These are phyloP conservation scores for Amphipoea oculea DNA, from an alignment of 2,888 invertebrate species.

Conservation along the genomic window DNA sequence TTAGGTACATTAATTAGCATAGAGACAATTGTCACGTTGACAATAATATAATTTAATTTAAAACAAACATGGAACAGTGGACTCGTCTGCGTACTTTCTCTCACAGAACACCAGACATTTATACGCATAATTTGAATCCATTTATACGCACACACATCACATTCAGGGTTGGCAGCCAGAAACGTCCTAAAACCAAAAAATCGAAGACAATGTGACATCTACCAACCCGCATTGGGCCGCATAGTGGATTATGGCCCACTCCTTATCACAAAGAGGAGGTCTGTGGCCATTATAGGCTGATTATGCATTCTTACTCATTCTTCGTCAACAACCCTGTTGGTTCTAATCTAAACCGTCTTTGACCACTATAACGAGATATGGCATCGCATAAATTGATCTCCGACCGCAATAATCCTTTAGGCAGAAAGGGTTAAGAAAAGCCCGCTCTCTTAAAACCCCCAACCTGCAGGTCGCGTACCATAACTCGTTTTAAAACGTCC, in stretches of 20 bases:
- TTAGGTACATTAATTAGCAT: too few species aligned
- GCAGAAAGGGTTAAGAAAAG: conserved; percentile 27
- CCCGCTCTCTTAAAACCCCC: conserved; percentile 25
- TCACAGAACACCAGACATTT: neutral
- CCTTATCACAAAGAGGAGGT: neutral
- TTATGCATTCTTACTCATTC: neutral
- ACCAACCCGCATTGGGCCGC: neutral
- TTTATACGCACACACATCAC: neutral
- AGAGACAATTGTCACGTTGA: neutral
- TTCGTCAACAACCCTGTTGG: neutral
- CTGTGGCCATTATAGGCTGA: neutral
- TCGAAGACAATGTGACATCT: neutral
- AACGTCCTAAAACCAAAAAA: neutral
- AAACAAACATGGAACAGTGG: neutral
- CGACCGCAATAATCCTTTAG: conserved; percentile 27
- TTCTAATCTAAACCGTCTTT: conserved; percentile 12
- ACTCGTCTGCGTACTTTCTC: neutral
- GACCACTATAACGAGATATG: neutral
- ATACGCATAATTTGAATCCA: neutral
- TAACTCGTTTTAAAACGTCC: conserved; percentile 54
- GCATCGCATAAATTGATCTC: conserved; percentile 24
- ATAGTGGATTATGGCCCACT: neutral
- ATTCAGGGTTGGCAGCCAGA: neutral
- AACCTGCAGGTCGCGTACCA: conserved; percentile 38
- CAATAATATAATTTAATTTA: neutral